phyloP scores from a whole-genome alignment of 2,888 invertebrate species.

The Poecilus cupreus region DNA sequence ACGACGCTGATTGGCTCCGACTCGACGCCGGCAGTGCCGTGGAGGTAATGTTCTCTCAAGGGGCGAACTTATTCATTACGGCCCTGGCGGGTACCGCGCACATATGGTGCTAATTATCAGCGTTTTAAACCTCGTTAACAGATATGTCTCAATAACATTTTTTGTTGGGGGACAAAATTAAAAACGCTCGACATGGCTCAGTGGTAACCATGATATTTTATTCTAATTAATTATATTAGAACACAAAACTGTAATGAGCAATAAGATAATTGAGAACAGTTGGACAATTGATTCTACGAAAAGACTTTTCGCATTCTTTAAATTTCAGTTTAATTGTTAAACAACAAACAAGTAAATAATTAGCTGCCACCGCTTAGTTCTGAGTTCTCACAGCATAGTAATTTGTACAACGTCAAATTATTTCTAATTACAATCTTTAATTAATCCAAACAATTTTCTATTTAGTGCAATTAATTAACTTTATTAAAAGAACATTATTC shows the following conservation, averaged over 20 bases:
- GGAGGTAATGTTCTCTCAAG: background rate
- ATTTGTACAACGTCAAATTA: slow-evolving; percentile 46
- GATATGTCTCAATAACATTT: background rate
- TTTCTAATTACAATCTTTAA: slow-evolving; percentile 51
- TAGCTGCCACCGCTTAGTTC: slow-evolving; percentile 20
- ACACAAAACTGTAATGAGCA: background rate
- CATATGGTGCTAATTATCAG: slow-evolving; percentile 34
- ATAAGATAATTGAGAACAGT: slow-evolving; percentile 8
- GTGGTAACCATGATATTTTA: background rate
- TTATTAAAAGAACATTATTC: slow-evolving; percentile 54
- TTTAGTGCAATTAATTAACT: slow-evolving; percentile 53
- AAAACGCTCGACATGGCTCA: background rate
- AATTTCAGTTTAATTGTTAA: slow-evolving; percentile 31
- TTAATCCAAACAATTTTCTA: slow-evolving; percentile 52
- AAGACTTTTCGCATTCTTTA: slow-evolving; percentile 30
- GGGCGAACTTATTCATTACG: background rate
- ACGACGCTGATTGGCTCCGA: slow-evolving; percentile 28
- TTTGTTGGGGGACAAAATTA: background rate
- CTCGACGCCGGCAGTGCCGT: slow-evolving; percentile 1
- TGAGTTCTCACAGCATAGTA: slow-evolving; percentile 42
- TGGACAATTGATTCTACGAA: slow-evolving; percentile 1
- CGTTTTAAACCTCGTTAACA: background rate
- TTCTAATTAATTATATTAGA: background rate
- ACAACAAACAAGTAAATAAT: slow-evolving; percentile 42
- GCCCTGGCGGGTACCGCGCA: background rate